These are phyloP conservation scores for Perognathus longimembris DNA, from an alignment of 2,113 vertebrate genomes.

Conservation along the genomic window DNA sequence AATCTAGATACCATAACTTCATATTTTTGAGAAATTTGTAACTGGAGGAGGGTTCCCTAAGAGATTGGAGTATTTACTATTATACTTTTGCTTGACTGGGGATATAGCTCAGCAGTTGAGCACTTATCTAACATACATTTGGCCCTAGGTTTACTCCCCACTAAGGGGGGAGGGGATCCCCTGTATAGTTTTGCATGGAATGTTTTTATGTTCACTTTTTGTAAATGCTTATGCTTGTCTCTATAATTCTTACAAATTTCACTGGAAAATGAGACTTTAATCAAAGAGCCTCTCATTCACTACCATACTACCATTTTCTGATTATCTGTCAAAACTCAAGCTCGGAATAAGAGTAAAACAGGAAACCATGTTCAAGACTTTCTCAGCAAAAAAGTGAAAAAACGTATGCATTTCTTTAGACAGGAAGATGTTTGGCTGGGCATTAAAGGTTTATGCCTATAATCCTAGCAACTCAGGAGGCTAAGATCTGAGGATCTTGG, in stretches of 20 bases:
- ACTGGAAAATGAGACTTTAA: neutral
- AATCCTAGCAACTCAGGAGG: no score
- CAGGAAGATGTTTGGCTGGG: neutral
- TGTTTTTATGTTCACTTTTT: slow-evolving; percentile 34
- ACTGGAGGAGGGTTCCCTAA: neutral
- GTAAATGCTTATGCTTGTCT: neutral
- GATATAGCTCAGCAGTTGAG: no score
- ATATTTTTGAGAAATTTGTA: neutral
- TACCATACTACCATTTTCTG: neutral
- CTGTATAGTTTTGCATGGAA: neutral
- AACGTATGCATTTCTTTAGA: neutral
- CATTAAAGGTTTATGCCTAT: no score
- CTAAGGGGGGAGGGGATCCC: no score
- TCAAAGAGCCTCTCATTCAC: neutral
- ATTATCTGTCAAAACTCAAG: slow-evolving; percentile 38
- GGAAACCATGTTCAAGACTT: neutral
- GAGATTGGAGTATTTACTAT: neutral
- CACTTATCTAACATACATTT: no score
- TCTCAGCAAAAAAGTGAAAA: neutral
- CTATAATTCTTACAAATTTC: neutral
- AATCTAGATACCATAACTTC: neutral
- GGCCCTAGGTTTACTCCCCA: no score
- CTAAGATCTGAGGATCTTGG: no score
- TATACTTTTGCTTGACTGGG: neutral
- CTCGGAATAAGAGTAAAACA: neutral